Evolutionary conservation across 1,140 invertebrate species (phyloP).

Genomic region (Venturia canescens): DNA sequence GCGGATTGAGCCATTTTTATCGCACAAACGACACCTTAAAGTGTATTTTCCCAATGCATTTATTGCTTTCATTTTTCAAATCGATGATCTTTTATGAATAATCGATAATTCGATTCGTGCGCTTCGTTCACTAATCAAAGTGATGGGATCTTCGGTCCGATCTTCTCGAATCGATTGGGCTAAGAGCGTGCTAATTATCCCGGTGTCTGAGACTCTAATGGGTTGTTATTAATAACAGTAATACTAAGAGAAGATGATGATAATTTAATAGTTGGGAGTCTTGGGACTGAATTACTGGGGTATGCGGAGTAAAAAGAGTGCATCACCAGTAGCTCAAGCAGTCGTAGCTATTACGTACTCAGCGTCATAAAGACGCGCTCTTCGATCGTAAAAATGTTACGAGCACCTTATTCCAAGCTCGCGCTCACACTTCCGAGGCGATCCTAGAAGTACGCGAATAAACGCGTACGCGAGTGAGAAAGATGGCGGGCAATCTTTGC

Average conservation of each 20-base stretch:
- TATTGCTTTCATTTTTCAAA: too few species aligned
- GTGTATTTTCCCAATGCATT: too few species aligned
- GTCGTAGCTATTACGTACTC: slow-evolving; percentile 28
- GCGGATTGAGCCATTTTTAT: too few species aligned
- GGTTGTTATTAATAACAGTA: slow-evolving; percentile 5
- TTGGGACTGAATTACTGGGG: not conserved
- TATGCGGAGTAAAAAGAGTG: slow-evolving; percentile 32
- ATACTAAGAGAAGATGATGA: not conserved
- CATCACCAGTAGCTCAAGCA: slow-evolving; percentile 4
- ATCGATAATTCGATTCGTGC: too few species aligned
- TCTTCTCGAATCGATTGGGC: not conserved
- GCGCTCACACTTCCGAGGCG: slow-evolving; percentile 52
- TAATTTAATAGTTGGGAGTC: slow-evolving; percentile 2
- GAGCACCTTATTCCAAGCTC: slow-evolving; percentile 62
- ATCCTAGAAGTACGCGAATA: slow-evolving; percentile 39
- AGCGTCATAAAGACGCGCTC: slow-evolving; percentile 38
- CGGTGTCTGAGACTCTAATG: not conserved
- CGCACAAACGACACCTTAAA: too few species aligned
- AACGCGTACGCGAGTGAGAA: not conserved
- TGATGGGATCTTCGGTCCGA: not conserved
- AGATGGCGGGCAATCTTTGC: slow-evolving; percentile 22
- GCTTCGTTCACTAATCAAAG: not conserved
- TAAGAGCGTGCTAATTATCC: not conserved
- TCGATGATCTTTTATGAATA: too few species aligned
- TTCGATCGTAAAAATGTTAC: slow-evolving; percentile 69